Evolutionary conservation across 2,888 invertebrate species (phyloP), one percentile per base, ranked within the genome.

Genomic region (Himalopsyche tibetana): DNA sequence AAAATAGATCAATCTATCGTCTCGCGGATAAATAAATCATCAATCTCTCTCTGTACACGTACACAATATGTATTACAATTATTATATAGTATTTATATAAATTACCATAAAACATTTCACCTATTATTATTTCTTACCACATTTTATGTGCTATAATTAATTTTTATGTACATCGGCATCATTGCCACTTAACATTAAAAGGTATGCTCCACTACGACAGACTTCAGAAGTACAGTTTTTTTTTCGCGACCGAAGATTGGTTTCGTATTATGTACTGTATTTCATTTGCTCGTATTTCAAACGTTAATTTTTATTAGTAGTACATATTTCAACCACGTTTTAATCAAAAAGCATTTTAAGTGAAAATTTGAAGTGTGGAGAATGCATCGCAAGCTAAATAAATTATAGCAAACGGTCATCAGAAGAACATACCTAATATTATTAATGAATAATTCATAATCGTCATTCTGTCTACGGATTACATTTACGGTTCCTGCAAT

Each of bases 111-210:
- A 74, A 74, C 74, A 74, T 74, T 74, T 38, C 36, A 74, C 15
- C 74, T 74, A 74, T 19, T 36, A 74, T 74, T 74, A 74, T 36
- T 74, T 74, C 74, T 74, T 74, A 38, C 74, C 74, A 74, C 74
- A 74, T 74, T 74, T 74, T 74, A 74, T 74, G 74, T 74, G 74
- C 74, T 74, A 74, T 74, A 74, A 74, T 74, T 74, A 74, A 38
- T 74, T 74, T 74, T 38, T 74, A 74, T 74, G 38, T 74, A 74
- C 74, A 74, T 36, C 15, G 74, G 38, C 74, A 36, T 4, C 74
- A 74, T 4, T 74, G 74, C 38, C 74, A 12, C 36, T 28, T 12
- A 74, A 74, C 15, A 74, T 74, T 74, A 74, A 36, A 36, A 63
- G 28, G 51, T 51, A 51, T 51, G 51, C 15, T 51, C 51, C 15